phyloP scores from a whole-genome alignment of 2,888 invertebrate species.

The Chrysolina americana region DNA sequence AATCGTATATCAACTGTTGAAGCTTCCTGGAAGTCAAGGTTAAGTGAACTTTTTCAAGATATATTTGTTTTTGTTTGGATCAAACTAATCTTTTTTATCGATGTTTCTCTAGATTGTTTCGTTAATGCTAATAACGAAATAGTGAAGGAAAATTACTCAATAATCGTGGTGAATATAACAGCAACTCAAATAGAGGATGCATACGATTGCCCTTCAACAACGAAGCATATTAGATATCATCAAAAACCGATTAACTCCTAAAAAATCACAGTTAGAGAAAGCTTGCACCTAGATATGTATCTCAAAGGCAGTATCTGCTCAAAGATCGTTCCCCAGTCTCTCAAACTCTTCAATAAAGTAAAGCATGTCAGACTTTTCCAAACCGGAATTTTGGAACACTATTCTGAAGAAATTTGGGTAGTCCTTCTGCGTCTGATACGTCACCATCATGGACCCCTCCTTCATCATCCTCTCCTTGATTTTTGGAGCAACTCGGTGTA shows the following conservation, averaged over 20 bases:
- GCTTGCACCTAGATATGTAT: background rate
- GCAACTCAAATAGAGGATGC: too few species aligned
- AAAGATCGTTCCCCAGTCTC: constrained; percentile 75
- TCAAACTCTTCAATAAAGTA: constrained; percentile 92
- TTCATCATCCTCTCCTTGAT: constrained; percentile 97
- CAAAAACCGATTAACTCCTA: background rate
- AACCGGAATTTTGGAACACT: constrained; percentile 91
- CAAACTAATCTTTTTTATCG: too few species aligned
- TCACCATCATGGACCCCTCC: constrained; percentile 95
- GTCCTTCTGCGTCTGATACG: constrained; percentile 90
- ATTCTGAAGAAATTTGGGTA: constrained; percentile 96
- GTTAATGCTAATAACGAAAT: too few species aligned
- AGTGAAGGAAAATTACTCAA: too few species aligned
- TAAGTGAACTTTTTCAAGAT: too few species aligned
- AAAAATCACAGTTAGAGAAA: background rate
- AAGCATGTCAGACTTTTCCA: constrained; percentile 87
- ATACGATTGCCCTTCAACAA: background rate
- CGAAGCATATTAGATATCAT: background rate
- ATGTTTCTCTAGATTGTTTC: too few species aligned
- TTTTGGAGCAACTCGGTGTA: constrained; percentile 89
- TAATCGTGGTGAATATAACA: too few species aligned
- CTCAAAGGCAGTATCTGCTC: constrained; percentile 9
- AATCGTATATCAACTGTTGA: too few species aligned
- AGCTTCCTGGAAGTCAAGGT: too few species aligned
- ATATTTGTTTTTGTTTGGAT: too few species aligned